Evolutionary conservation across 2,113 vertebrate species (phyloP).

Genomic region (Melanostigma gelatinosum): DNA sequence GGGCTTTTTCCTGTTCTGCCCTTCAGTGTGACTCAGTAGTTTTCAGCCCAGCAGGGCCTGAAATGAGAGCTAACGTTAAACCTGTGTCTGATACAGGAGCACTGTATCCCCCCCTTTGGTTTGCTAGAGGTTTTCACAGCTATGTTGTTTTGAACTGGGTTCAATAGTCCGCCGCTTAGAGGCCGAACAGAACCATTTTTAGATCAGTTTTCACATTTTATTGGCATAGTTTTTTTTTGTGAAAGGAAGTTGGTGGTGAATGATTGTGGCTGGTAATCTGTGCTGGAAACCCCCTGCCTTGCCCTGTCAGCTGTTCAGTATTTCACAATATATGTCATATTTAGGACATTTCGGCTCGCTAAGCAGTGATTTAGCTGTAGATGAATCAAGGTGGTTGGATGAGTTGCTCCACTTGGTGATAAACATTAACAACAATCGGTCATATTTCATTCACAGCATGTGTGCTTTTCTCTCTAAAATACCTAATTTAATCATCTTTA

Average conservation of each 20-base stretch:
- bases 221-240: slow-evolving; percentile 2
- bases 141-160: neutral
- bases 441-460: neutral
- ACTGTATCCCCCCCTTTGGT: slow-evolving; percentile 45
- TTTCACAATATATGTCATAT: slow-evolving; percentile 1
- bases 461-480: neutral
- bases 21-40: slow-evolving; percentile 77
- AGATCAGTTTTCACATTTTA: neutral
- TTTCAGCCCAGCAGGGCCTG: slow-evolving; percentile 70
- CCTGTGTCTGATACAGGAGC: slow-evolving; percentile 42
- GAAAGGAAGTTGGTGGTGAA: slow-evolving; percentile 49
- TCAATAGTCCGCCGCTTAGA: neutral
- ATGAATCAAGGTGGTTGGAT: neutral
- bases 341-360: neutral
- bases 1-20: slow-evolving; percentile 40
- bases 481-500: neutral
- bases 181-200: slow-evolving; percentile 2
- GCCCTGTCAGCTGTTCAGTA: slow-evolving; percentile 17
- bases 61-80: slow-evolving; percentile 65
- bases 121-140: slow-evolving; percentile 25
- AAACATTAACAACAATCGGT: neutral
- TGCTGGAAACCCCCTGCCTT: slow-evolving; percentile 69
- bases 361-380: neutral
- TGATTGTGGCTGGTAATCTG: slow-evolving; percentile 20
- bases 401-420: neutral